A percentile compares a stretch with the other conserved stretches of the same genome.
Evolutionary conservation across 2,797 vertebrate genomes (phyloP).

Genomic region (Arrhamphus sclerolepis): DNA sequence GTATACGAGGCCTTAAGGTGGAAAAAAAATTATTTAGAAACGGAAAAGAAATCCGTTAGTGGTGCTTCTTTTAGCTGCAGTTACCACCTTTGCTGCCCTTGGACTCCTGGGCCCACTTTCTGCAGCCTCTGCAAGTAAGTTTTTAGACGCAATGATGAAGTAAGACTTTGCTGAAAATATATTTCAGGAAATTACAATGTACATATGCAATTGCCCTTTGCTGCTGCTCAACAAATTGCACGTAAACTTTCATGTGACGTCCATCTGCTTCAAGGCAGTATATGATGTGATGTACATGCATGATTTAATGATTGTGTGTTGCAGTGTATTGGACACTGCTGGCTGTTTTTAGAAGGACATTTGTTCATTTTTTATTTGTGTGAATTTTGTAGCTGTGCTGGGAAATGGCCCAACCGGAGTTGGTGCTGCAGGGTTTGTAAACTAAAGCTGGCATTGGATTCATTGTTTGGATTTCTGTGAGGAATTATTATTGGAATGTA

Average conservation of each 20-base stretch:
- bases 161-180: too few species aligned
- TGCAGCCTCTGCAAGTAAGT: too few species aligned
- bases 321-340: slow-evolving; percentile 4
- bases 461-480: slow-evolving; percentile 6
- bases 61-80: too few species aligned
- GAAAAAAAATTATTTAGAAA: too few species aligned
- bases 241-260: background rate
- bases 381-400: background rate
- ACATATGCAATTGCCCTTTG: background rate
- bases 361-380: background rate
- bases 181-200: too few species aligned
- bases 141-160: too few species aligned
- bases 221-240: background rate
- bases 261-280: background rate
- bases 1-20: too few species aligned
- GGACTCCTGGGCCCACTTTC: too few species aligned
- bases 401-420: background rate
- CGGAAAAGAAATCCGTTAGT: too few species aligned
- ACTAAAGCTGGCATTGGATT: slow-evolving; percentile 4
- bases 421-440: slow-evolving; percentile 1
- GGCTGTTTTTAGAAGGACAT: background rate
- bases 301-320: slow-evolving; percentile 5
- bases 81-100: too few species aligned
- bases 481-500: background rate
- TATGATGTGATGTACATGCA: background rate